phyloP scores from a whole-genome alignment of 2,888 invertebrate species.

The Mactromeris polynyma region DNA sequence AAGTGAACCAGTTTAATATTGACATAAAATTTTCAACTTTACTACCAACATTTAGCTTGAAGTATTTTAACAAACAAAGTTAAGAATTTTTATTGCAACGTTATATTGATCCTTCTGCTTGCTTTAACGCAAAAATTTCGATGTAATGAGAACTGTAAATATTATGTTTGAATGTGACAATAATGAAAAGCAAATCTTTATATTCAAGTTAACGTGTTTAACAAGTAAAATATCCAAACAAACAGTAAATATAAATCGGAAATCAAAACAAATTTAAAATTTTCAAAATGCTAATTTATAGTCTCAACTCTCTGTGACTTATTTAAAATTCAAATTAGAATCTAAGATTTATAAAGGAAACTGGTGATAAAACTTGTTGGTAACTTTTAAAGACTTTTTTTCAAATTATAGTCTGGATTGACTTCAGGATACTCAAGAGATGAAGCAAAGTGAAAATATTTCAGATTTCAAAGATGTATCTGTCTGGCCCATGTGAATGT shows the following conservation, averaged over 20 bases:
- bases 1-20: background rate
- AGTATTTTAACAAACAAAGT: conserved; percentile 1
- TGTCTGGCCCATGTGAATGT: too few relatives aligned
- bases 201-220: background rate
- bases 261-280: conserved; percentile 6
- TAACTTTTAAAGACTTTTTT: too few relatives aligned
- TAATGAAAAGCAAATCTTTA: background rate
- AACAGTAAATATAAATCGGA: background rate
- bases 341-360: too few relatives aligned
- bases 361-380: too few relatives aligned
- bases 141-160: background rate
- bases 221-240: background rate
- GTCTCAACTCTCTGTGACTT: background rate
- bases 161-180: background rate
- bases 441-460: too few relatives aligned
- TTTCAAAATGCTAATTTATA: background rate
- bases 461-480: too few relatives aligned
- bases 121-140: background rate
- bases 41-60: background rate
- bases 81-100: background rate
- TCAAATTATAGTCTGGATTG: too few relatives aligned
- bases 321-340: background rate
- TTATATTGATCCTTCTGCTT: background rate
- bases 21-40: conserved; percentile 3
- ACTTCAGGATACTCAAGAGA: too few relatives aligned